Evolutionary conservation across 2,888 invertebrate genomes (phyloP), one percentile per base, ranked within the genome.

Genomic region (Noctua janthe): DNA sequence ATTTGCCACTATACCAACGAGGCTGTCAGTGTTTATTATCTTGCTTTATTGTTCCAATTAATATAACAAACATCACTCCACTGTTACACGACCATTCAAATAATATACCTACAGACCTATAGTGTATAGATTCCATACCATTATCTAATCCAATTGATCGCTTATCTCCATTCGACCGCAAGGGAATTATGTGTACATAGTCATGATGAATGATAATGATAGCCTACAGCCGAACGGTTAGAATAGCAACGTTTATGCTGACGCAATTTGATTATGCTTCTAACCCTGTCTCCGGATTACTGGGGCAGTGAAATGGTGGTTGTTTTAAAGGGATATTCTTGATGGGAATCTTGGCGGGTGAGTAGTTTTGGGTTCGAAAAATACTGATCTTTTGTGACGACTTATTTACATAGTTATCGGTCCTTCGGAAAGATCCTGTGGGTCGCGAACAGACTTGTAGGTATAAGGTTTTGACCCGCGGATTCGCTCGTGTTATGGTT

Each of bases 131-230:
- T 56, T 20, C 62, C 62, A 49, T 71, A 56, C 59, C 66, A 75
- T 77, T 86, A 86, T 86, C 85, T 86, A 80, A 86, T 86, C 85
- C 80, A 84, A 86, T 78, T 80, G 77, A 87, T 86, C 85, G 80
- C 76, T 75, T 80, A 87, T 86, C 87, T 87, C 80, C 69, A 80
- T 87, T 83, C 72, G 23, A n/a, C 85, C 85, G 70, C 85, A 80
- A 67, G 87, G 85, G 87, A 84, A 80, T 80, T 80, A 86, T 84
- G 67, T 70, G 70, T 76, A 78, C 77, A 23, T 69, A 80, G 84
- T 78, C 80, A 78, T 86, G 87, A 86, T 84, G 85, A 76, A 86
- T 86, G 75, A 54, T 80, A 86, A 86, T 74, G 77, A 76, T 87
- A 76, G 77, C 77, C 73, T 10, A 7, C 13, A 51, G 80, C 72